Base-by-base conservation (phyloP, 2,888 invertebrate genomes). In the Agriopis aurantiaria region DNA sequence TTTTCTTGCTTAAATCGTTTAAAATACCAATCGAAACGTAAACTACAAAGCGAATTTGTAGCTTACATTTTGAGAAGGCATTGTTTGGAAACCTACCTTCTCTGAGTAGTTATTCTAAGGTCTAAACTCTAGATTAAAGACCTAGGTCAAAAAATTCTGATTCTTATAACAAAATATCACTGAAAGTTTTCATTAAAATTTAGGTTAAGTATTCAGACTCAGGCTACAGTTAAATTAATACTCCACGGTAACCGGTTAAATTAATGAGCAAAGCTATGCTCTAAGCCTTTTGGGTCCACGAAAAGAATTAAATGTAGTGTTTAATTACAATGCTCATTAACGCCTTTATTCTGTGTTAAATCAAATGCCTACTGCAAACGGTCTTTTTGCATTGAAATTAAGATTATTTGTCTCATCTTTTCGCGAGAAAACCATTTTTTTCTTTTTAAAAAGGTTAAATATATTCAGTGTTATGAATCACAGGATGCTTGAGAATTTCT, bases 401-500 rank as follows among this genome's bases (percentile, higher is more conserved):
- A 43, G 55, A 67, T 49, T 49, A 4, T 55, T 60, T 12, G 17
- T 55, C 52, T 11, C n/a, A 43, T 45, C 9, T n/a, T 53, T 33
- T 65, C 40, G 43, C 0, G 14, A 63, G n/a, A 12, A 14, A 65
- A 49, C 8, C 10, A 41, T 10, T 14, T 14, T 48, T 41, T n/a
- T 8, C 14, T 43, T 49, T 41, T 55, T 45, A 61, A 71, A 67
- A 76, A 60, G 70, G 78, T 76, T 68, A 72, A 75, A 69, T 46
- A 53, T 56, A 56, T 56, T 46, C 12, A 69, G 74, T 9, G 57
- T 33, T 12, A 83, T 88, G 88, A 88, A 81, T 91, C 89, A 91
- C 77, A 70, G 79, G 77, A 78, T 75, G 68, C 78, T 78, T 78
- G 78, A 80, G 82, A 85, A 88, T 88, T 83, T 83, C 78, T 82